Base-by-base conservation (phyloP, 2,888 invertebrate genomes). In the Hecatera dysodea region DNA sequence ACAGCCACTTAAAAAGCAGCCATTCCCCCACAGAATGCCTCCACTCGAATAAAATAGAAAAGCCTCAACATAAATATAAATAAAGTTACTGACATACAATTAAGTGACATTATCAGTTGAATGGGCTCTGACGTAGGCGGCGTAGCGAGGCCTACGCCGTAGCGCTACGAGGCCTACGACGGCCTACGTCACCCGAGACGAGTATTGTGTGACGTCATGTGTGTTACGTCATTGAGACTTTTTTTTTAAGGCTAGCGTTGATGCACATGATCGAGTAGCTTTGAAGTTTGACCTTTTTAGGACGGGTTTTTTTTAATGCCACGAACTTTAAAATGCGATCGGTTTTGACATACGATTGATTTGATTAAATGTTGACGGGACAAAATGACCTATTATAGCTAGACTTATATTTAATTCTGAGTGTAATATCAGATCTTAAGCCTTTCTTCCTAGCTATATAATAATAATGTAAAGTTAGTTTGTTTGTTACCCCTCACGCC, bases 101-200 rank as follows among this genome's bases (percentile, higher is more conserved):
- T n/a, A n/a, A 71, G 72, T 76, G 86, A 85, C 85, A 85, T 83
- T 85, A 86, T 80, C 78, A 72, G 72, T 69, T 75, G 75, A 82
- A 85, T 83, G 80, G 73, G 70, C 50, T 52, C 42, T 85, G 83
- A 80, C 85, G 85, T 83, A 85, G 84, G 76, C 82, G 78, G 67
- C 78, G 85, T 84, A 80, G 76, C 72, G 66, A 60, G 61, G 68
- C n/a, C 80, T 86, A 81, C 83, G 83, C 33, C 70, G 84, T 82
- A 80, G 75, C 72, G 81, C 75, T 83, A 83, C 85, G 85, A 84
- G 61, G 59, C 71, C 71, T 81, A 81, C 80, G 80, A 67, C 74
- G 71, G 29, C 11, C 61, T 55, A 80, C 70, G 76, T 79, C 75
- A 75, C 24, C 33, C 46, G 63, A 67, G 65, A 64, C 5, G 44